Base-by-base conservation (phyloP, 2,888 invertebrate genomes). In the Cecidostiba fungosa region DNA sequence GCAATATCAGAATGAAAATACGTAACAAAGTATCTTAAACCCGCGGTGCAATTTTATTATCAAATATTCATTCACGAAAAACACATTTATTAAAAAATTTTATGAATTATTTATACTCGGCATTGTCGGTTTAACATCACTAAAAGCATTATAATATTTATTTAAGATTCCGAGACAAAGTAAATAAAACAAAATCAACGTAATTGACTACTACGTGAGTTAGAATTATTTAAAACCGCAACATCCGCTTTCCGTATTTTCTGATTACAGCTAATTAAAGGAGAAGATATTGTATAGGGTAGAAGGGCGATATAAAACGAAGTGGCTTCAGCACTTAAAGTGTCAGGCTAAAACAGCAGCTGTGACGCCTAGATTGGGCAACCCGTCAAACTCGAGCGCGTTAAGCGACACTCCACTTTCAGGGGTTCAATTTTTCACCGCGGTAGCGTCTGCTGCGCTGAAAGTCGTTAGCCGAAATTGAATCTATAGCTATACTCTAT, bases 351-450 rank as follows among this genome's bases (percentile, higher is more conserved):
- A 79, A 76, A 69, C 79, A 84, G 74, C 79, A 84, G 74, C 69
- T 66, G 76, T 29, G 80, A 59, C 86, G 84, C 86, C 84, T 82
- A 74, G 6, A 79, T 29, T 14, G 59, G 47, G 84, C 86, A 82
- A 79, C 84, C 86, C 84, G 76, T 36, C 73, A 84, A 32, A 59
- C 79, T 23, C 32, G 16, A 6, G 59, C 54, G 59, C 54, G 77
- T 74, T 62, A 43, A 77, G 66, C 6, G 70, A 84, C 77, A 73
- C 83, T 80, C 80, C 23, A 62, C 70, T 84, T 73, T 36, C 80
- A 80, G 86, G 86, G 26, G 66, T n/a, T 62, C 78, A 74, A 62
- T 82, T 81, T 85, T 78, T 85, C 77, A 77, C 59, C 36, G 36
- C 36, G 36, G 23, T 23, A 47, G 76, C 36, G 43, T 72, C 32